phyloP scores from a whole-genome alignment of 2,113 vertebrate species.

The Indri indri region DNA sequence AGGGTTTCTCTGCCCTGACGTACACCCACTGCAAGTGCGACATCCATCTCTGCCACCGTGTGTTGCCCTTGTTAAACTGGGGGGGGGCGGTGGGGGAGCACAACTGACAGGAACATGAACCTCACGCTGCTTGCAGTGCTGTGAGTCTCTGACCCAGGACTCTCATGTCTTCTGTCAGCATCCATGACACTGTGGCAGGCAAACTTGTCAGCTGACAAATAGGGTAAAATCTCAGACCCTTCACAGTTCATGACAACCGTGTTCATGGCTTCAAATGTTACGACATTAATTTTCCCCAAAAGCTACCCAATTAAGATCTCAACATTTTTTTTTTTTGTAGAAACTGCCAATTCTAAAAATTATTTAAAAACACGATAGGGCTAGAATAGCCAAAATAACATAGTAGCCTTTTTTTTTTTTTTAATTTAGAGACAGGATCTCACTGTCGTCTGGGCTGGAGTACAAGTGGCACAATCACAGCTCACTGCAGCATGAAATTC shows the following conservation, averaged over 20 bases:
- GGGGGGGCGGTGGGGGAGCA: too few relatives aligned
- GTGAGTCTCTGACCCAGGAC: neutral
- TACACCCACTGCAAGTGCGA: neutral
- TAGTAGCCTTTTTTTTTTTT: too few relatives aligned
- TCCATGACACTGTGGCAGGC: neutral
- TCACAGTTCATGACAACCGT: neutral
- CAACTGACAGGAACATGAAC: accelerated
- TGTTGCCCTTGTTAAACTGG: accelerated
- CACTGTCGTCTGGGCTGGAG: too few relatives aligned
- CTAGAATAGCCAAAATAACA: neutral
- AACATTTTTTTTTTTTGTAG: neutral
- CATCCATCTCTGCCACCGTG: too few relatives aligned
- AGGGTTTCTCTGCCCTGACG: neutral
- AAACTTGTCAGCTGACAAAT: neutral
- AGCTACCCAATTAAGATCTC: neutral
- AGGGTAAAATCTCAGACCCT: neutral
- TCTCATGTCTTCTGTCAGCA: neutral
- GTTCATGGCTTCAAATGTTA: neutral
- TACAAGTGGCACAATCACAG: too few relatives aligned
- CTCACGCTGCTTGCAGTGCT: neutral
- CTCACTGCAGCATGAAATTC: too few relatives aligned
- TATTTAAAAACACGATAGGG: neutral
- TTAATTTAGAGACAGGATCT: too few relatives aligned
- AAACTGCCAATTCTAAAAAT: neutral
- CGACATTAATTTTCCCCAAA: neutral